phyloP scores from a whole-genome alignment of 2,113 vertebrate genomes.

The Hypanus sabinus region DNA sequence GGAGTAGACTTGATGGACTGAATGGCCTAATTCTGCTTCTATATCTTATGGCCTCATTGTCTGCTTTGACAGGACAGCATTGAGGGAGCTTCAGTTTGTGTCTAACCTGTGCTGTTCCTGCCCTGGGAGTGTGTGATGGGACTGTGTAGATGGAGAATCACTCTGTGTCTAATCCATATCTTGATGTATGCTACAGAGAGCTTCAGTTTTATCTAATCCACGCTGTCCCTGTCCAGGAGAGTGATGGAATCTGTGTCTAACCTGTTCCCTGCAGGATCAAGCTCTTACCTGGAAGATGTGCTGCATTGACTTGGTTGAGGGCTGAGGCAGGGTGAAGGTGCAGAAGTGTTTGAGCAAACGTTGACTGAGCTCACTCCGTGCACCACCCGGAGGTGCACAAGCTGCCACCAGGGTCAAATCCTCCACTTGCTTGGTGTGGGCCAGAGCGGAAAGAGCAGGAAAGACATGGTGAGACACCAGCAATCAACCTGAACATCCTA shows the following conservation, averaged over 20 bases:
- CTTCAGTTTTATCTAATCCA: background rate
- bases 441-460: background rate
- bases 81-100: too few species aligned
- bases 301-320: conserved; percentile 46
- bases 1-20: too few species aligned
- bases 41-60: too few species aligned
- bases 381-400: conserved; percentile 42
- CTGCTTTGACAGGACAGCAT: too few species aligned
- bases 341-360: conserved; percentile 53
- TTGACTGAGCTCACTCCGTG: conserved; percentile 44
- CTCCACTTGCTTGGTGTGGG: conserved; percentile 43
- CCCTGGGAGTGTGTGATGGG: background rate
- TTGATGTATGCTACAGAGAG: too few species aligned
- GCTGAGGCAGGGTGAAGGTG: conserved; percentile 48
- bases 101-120: background rate
- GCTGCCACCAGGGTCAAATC: conserved; percentile 50
- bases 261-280: too few species aligned
- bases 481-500: background rate
- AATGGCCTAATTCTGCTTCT: too few species aligned
- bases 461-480: background rate
- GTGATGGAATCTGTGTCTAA: background rate
- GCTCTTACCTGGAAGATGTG: conserved; percentile 49
- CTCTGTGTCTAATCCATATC: too few species aligned
- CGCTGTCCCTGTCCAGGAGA: background rate
- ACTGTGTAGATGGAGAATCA: too few species aligned